These are phyloP conservation scores for Hemicrepidius hirtus DNA, from an alignment of 2,888 invertebrate species.

Conservation along the genomic window DNA sequence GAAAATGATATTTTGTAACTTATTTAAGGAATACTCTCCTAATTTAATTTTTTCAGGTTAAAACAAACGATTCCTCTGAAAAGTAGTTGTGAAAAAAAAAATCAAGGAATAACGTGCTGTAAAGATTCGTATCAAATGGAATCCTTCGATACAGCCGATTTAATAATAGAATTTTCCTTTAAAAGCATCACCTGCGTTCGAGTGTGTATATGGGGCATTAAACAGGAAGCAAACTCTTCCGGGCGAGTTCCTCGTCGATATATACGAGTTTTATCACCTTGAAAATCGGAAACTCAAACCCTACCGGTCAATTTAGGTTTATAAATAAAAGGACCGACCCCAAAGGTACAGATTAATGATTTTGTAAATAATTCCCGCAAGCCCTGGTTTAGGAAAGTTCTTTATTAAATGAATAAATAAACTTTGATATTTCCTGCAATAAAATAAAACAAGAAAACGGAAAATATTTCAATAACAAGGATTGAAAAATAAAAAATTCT, in stretches of 20 bases:
- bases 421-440: too few species aligned
- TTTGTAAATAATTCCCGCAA: neutral
- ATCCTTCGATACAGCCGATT: too few species aligned
- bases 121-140: too few species aligned
- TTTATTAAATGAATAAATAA: too few species aligned
- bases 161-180: neutral
- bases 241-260: neutral
- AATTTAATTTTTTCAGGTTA: too few species aligned
- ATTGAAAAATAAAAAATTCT: too few species aligned
- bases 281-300: conserved; percentile 4
- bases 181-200: conserved; percentile 1
- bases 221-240: conserved; percentile 23
- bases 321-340: neutral
- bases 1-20: conserved; percentile 8
- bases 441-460: too few species aligned
- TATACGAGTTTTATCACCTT: conserved; percentile 7
- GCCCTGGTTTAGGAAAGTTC: too few species aligned
- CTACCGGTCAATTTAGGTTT: neutral
- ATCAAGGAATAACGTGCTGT: too few species aligned
- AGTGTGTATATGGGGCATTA: conserved; percentile 7
- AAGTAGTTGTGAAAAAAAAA: too few species aligned
- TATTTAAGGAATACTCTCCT: neutral
- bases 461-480: too few species aligned
- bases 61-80: too few species aligned
- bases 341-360: neutral